A percentile compares a stretch with the other conserved stretches of the same genome.
Evolutionary conservation across 2,888 invertebrate species (phyloP).

Genomic region (Heliconius charithonia): DNA sequence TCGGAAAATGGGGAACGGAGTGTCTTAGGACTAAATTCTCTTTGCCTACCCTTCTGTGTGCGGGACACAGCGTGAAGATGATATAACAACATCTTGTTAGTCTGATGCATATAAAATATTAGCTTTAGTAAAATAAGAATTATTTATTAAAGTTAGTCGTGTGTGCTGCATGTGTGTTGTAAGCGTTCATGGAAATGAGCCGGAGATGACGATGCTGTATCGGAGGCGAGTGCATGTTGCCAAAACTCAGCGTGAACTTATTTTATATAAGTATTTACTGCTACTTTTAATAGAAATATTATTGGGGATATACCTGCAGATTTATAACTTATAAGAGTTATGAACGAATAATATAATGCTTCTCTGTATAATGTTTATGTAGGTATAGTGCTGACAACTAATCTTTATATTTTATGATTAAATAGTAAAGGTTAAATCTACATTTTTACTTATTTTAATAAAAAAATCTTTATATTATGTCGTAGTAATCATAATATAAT

Average conservation of each 20-base stretch:
- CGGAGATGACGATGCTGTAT: conserved; percentile 37
- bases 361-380: no score
- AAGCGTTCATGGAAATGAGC: conserved; percentile 38
- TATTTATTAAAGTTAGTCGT: conserved; percentile 11
- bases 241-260: conserved; percentile 14
- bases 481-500: no score
- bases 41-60: no score
- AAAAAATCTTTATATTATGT: no score
- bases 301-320: background rate
- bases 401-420: background rate
- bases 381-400: background rate
- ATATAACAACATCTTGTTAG: no score
- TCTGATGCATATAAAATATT: no score
- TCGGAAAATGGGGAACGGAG: no score
- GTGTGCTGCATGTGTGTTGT: conserved; percentile 25
- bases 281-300: background rate
- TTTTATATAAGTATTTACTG: background rate
- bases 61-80: no score
- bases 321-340: background rate
- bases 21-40: no score
- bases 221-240: conserved; percentile 24
- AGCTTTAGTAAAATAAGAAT: background rate
- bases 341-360: background rate
- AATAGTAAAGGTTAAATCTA: no score
- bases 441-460: no score